Conservation (phyloP, 2,797 vertebrate genomes). For the Eospalax fontanierii region DNA sequence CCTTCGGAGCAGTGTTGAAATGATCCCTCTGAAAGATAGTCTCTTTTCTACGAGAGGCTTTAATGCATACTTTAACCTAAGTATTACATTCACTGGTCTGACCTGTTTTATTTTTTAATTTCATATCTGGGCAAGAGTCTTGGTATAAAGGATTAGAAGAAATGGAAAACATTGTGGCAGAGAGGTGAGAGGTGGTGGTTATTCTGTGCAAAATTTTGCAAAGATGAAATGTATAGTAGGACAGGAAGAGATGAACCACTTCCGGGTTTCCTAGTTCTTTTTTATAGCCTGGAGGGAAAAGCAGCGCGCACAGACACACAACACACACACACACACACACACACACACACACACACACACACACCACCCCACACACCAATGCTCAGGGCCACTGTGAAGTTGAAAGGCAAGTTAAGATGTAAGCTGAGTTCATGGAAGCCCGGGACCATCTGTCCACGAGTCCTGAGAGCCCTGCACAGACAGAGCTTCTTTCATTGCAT, state of each 20-base stretch:
- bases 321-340: not conserved
- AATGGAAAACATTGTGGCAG: not conserved
- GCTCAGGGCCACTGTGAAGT: not conserved
- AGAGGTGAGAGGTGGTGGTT: too few relatives aligned
- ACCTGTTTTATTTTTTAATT: not conserved
- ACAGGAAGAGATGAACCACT: not conserved
- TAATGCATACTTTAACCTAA: slow-evolving; percentile 79
- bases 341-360: not conserved
- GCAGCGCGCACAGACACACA: not conserved
- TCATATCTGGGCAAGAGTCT: not conserved
- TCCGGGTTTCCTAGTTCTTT: not conserved
- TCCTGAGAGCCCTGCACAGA: rapidly evolving
- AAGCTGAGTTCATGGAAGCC: not conserved
- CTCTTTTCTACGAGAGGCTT: slow-evolving; percentile 78
- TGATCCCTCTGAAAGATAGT: slow-evolving; percentile 73
- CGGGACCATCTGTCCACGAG: not conserved
- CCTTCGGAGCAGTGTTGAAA: slow-evolving; percentile 70
- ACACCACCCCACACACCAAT: not conserved
- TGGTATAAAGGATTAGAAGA: not conserved
- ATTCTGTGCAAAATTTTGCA: not conserved
- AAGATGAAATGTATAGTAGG: not conserved
- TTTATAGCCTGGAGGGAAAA: not conserved
- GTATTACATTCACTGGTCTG: not conserved
- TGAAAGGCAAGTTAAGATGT: not conserved
- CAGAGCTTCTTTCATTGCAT: not conserved